A percentile compares a stretch with the other conserved stretches of the same genome.
Conservation (phyloP, 2,797 vertebrate species). For the Gymnopithys bicolor region DNA sequence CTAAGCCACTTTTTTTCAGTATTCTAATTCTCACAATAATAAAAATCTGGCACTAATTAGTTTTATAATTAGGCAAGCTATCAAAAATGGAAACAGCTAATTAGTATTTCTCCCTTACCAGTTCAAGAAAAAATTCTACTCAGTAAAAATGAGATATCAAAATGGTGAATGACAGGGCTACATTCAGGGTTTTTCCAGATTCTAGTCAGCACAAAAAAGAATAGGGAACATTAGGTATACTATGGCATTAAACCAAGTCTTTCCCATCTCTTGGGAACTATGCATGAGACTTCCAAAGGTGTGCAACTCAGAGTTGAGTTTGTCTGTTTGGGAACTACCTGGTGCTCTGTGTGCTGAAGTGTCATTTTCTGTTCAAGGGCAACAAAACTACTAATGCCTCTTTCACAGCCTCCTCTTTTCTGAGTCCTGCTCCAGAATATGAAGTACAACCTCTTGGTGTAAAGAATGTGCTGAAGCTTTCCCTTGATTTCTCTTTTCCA, state of each 20-base stretch:
- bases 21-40: conserved; percentile 46
- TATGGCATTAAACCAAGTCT: background rate
- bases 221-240: background rate
- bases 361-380: background rate
- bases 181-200: background rate
- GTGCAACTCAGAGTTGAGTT: background rate
- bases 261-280: background rate
- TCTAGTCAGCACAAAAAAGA: background rate
- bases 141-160: background rate
- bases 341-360: background rate
- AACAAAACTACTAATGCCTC: background rate
- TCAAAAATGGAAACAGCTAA: conserved; percentile 25
- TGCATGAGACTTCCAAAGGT: background rate
- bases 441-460: background rate
- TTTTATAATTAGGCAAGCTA: conserved; percentile 48
- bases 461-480: background rate
- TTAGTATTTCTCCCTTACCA: conserved; percentile 31
- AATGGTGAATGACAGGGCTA: background rate
- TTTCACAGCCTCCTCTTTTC: background rate
- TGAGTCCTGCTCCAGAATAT: background rate
- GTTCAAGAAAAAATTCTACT: background rate
- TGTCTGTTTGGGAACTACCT: background rate
- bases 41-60: conserved; percentile 50
- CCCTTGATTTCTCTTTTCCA: background rate
- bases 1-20: background rate